phyloP scores from a whole-genome alignment of 2,888 invertebrate genomes.

The Ypsolopha scabrella region DNA sequence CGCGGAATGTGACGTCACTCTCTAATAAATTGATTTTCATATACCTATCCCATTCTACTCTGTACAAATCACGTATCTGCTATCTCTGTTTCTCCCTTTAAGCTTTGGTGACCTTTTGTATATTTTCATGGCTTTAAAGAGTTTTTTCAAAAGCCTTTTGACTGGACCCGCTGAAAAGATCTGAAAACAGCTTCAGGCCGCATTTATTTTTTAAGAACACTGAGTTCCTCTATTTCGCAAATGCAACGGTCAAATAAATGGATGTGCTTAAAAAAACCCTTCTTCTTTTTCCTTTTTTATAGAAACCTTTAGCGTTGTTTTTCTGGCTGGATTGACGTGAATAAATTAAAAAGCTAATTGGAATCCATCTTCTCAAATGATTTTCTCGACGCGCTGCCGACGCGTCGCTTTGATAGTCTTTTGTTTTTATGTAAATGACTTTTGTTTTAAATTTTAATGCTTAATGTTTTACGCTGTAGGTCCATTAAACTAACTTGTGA shows the following conservation, averaged over 20 bases:
- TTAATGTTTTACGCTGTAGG: too few species aligned
- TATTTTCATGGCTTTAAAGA: slow-evolving; percentile 51
- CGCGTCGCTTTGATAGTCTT: too few species aligned
- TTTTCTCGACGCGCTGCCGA: too few species aligned
- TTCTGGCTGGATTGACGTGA: neutral
- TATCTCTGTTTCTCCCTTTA: slow-evolving; percentile 40
- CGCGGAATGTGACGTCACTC: slow-evolving; percentile 63
- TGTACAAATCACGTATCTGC: slow-evolving; percentile 15
- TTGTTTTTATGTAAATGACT: too few species aligned
- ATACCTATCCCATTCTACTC: slow-evolving; percentile 33
- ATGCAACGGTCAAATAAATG: neutral
- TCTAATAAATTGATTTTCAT: slow-evolving; percentile 71
- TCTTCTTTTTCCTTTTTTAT: neutral
- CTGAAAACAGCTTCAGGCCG: slow-evolving; percentile 35
- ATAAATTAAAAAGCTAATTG: too few species aligned
- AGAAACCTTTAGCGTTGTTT: neutral
- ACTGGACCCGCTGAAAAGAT: slow-evolving; percentile 45
- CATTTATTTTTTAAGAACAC: slow-evolving; percentile 1
- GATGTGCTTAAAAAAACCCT: neutral
- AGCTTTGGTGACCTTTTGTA: slow-evolving; percentile 62
- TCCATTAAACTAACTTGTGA: too few species aligned
- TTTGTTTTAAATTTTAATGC: too few species aligned
- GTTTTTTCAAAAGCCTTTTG: slow-evolving; percentile 47
- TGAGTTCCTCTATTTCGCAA: neutral
- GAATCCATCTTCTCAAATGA: too few species aligned